phyloP scores from a whole-genome alignment of 2,888 invertebrate species.

The Lysandra bellargus region DNA sequence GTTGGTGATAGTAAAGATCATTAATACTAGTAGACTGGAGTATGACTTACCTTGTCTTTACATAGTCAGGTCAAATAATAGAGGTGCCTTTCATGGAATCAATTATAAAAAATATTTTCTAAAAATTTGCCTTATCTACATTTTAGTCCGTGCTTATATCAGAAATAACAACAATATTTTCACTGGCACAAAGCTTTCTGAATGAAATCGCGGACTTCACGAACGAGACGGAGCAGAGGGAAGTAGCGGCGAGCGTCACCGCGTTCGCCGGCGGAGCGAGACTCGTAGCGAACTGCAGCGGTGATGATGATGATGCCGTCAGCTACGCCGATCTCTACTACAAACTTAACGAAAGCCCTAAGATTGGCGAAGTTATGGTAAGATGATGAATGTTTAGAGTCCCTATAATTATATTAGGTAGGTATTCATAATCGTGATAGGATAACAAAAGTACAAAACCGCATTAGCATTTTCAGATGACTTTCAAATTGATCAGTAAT shows the following conservation, averaged over 20 bases:
- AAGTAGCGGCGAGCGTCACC: slow-evolving; percentile 46
- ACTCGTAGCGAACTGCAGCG: slow-evolving; percentile 53
- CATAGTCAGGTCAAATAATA: too few relatives aligned
- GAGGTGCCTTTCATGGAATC: too few relatives aligned
- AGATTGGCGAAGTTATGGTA: slow-evolving; percentile 36
- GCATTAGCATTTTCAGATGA: too few relatives aligned
- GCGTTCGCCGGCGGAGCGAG: slow-evolving; percentile 53
- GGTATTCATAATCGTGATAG: too few relatives aligned
- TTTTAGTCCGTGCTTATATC: slow-evolving; percentile 54
- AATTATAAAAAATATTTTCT: too few relatives aligned
- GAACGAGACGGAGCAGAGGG: slow-evolving; percentile 56
- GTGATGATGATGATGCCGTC: slow-evolving; percentile 48
- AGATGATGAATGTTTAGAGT: too few relatives aligned
- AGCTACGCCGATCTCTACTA: slow-evolving; percentile 55
- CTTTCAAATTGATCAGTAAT: too few relatives aligned
- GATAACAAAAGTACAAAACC: too few relatives aligned
- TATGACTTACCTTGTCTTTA: too few relatives aligned
- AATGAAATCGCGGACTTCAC: slow-evolving; percentile 57
- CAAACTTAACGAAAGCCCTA: slow-evolving; percentile 50
- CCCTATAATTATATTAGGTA: too few relatives aligned
- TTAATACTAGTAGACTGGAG: too few relatives aligned
- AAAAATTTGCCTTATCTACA: background rate
- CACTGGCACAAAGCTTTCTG: slow-evolving; percentile 61
- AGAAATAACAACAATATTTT: slow-evolving; percentile 52
- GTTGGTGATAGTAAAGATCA: too few relatives aligned